phyloP scores from a whole-genome alignment of 2,888 invertebrate species.

The Pollenia amentaria region DNA sequence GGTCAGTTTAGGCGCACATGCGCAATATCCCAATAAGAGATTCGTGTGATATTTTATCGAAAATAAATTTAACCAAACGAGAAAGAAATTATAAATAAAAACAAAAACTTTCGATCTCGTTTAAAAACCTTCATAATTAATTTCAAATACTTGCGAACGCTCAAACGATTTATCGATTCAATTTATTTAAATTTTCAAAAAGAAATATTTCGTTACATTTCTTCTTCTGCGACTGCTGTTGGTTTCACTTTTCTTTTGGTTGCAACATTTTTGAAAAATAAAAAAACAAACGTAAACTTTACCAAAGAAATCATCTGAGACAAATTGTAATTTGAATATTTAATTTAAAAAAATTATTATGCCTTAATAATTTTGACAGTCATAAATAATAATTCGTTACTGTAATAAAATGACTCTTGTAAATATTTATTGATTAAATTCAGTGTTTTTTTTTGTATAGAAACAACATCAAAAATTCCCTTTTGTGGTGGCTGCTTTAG shows the following conservation, averaged over 20 bases:
- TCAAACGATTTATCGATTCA: slow-evolving; percentile 11
- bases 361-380: slow-evolving; percentile 3
- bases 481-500: background rate
- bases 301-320: background rate
- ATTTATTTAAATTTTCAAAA: slow-evolving; percentile 18
- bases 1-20: slow-evolving; percentile 84
- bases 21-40: slow-evolving; percentile 76
- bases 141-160: background rate
- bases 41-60: slow-evolving; percentile 57
- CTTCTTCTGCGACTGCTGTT: background rate
- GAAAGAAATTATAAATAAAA: slow-evolving; percentile 15
- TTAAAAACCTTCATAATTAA: slow-evolving; percentile 42
- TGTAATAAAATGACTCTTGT: slow-evolving; percentile 33
- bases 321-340: slow-evolving; percentile 10
- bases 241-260: slow-evolving; percentile 28
- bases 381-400: background rate
- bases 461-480: background rate
- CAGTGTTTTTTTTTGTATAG: background rate
- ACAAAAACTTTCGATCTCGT: slow-evolving; percentile 81
- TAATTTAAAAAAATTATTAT: background rate
- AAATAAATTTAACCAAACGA: background rate
- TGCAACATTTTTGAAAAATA: background rate
- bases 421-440: slow-evolving; percentile 36
- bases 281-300: background rate
- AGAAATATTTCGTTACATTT: background rate